Conservation (phyloP, 2,888 invertebrate species). For the Sesia apiformis region DNA sequence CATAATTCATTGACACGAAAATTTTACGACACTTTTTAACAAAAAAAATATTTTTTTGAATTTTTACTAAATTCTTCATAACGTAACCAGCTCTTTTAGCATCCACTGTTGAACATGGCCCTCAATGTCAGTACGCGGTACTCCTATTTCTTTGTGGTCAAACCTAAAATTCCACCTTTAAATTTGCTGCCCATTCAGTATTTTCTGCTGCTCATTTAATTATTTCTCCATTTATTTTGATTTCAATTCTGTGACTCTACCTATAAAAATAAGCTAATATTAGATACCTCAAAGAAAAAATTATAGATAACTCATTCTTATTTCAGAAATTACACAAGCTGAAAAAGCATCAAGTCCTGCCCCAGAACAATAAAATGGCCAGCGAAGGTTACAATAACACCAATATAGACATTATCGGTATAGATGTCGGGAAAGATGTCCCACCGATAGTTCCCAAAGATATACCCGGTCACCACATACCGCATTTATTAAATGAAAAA, state of each 20-base stretch:
- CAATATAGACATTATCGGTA: conserved; percentile 51
- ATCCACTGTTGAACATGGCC: too few relatives aligned
- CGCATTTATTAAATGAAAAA: conserved; percentile 32
- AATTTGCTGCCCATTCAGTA: too few relatives aligned
- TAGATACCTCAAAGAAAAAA: not conserved
- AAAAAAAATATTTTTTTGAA: too few relatives aligned
- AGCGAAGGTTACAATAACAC: conserved; percentile 34
- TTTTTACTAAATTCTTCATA: too few relatives aligned
- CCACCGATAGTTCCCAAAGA: conserved; percentile 27
- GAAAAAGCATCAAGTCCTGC: conserved; percentile 44
- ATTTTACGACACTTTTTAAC: too few relatives aligned
- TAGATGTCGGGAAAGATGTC: conserved; percentile 47
- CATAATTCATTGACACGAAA: too few relatives aligned
- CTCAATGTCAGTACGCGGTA: too few relatives aligned
- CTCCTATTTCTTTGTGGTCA: too few relatives aligned
- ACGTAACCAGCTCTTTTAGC: too few relatives aligned
- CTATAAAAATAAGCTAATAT: not conserved
- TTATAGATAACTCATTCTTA: not conserved
- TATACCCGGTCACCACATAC: conserved; percentile 28
- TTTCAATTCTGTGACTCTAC: not conserved
- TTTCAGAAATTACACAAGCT: conserved; percentile 59
- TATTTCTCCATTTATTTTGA: too few relatives aligned
- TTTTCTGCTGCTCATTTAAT: too few relatives aligned
- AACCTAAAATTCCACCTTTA: too few relatives aligned
- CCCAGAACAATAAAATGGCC: conserved; percentile 24